Evolutionary conservation across 2,888 invertebrate species (phyloP), one percentile per base, ranked within the genome.

Genomic region (Hemistola chrysoprasaria): DNA sequence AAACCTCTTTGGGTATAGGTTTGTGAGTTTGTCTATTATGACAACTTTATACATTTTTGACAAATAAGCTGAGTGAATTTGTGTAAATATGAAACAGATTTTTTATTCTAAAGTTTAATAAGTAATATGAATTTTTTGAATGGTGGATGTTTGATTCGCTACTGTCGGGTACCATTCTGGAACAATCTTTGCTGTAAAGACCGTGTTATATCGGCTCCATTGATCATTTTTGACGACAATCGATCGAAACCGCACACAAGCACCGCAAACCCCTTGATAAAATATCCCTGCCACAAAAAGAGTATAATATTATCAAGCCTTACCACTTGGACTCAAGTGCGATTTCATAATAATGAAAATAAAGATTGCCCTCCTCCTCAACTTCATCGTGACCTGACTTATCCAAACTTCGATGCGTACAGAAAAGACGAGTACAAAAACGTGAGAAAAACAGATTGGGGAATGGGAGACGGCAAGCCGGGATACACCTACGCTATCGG

Each of bases 401-500:
- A 67, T 40, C 87, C 87, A 0, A 78, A 69, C 47, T 86, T 84
- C 34, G 81, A 85, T 39, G 44, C 45, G 1, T 81, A 84, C 42
- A 77, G 87, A 34, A 88, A 86, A 61, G 57, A 70, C 0, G 48
- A 70, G 21, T 82, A 61, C 38, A 72, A 59, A 54, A 76, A 87
- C 44, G 58, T 75, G 0, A 71, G 59, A 33, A 75, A 63, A 53
- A 85, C 81, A 0, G 48, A 48, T 1, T 86, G 80, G 78, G 75
- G 72, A 3, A 41, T 58, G 1, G 82, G 79, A 3, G 78, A 84
- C 28, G 56, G 53, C 0, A 88, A 87, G 44, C 54, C 62, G 43
- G 82, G 89, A 0, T 78, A 85, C 47, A 84, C 90, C 1, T 92
- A 92, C 59, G 56, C 91, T 0, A 40, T 91, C 10, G 72, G 75